phyloP scores from a whole-genome alignment of 2,797 vertebrate genomes.

The Amblyopsis hoosieri region DNA sequence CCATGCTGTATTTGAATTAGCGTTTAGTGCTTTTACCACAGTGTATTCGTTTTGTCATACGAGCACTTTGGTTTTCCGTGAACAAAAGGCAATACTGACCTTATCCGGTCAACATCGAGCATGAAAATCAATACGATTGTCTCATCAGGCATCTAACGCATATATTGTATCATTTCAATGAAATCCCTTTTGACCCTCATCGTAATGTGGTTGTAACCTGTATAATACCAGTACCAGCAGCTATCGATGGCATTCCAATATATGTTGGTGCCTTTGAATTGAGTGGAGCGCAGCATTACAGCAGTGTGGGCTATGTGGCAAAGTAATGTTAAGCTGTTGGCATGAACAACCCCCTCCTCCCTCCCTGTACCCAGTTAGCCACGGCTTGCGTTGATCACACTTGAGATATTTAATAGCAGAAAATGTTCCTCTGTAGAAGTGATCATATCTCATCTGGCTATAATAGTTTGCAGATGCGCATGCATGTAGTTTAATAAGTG shows the following conservation, averaged over 20 bases:
- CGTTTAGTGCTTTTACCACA: conserved; percentile 32
- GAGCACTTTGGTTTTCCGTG: conserved; percentile 2
- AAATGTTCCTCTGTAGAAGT: conserved; percentile 38
- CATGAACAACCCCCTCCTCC: conserved; percentile 59
- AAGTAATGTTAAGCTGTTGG: conserved; percentile 51
- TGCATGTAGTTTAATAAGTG: too few relatives aligned
- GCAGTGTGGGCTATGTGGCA: conserved; percentile 17
- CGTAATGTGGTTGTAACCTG: conserved; percentile 58
- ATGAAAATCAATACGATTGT: conserved; percentile 62
- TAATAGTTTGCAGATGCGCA: background rate
- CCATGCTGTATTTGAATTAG: conserved; percentile 47
- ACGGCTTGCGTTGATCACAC: conserved; percentile 44
- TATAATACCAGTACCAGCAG: conserved; percentile 24
- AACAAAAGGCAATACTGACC: conserved; percentile 33
- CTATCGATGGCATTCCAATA: conserved; percentile 41
- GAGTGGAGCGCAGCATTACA: conserved; percentile 29
- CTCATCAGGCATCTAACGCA: conserved; percentile 38
- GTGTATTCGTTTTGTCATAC: too few relatives aligned
- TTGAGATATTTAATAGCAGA: conserved; percentile 52
- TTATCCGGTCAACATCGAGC: conserved; percentile 41
- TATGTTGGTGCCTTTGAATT: conserved; percentile 52
- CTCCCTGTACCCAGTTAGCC: conserved; percentile 19
- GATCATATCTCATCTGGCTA: background rate
- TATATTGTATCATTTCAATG: conserved; percentile 55
- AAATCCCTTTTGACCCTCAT: conserved; percentile 55